Evolutionary conservation across 2,113 vertebrate genomes (phyloP), one percentile per base, ranked within the genome.

Genomic region (Poeciliopsis turrubarensis): DNA sequence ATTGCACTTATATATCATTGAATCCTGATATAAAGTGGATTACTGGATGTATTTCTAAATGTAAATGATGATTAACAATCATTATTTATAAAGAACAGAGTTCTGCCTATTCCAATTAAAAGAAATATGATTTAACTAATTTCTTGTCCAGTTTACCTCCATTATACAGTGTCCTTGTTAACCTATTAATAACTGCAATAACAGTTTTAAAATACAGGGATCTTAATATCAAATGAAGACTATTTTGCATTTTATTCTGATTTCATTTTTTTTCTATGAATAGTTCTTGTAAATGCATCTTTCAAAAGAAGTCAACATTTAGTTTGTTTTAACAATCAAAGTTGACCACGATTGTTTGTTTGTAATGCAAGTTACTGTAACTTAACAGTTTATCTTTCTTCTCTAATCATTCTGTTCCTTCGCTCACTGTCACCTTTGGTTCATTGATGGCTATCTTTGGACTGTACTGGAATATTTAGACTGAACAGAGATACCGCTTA

Each of bases 381-480:
- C 13, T 63, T 30, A 29, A 19, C 44, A 39, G 44, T 41, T 64
- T 0, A 29, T 54, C 51, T 25, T 14, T 2, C 60, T 73, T n/a
- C 47, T 54, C 25, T 76, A 66, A 14, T 73, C 27, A 27, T 12
- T 70, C 66, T 74, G 51, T 67, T 66, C 62, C 72, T 73, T 87
- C 73, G 76, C 60, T 78, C 70, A 78, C 75, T 78, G 77, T 80
- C 82, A 54, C n/a, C 44, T 31, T 31, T 26, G 11, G 39, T 60
- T 83, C 67, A 77, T 80, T 41, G 60, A 60, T 51, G 41, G 75
- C 77, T 76, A 41, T 82, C 75, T 85, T 69, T 82, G 84, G 89
- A 90, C 89, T 88, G 83, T 44, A 78, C 65, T 71, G 65, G 31
- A 80, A 69, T 79, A 87, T 87, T 88, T 83, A 69, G 81, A 70